Evolutionary conservation across 2,888 invertebrate genomes (phyloP), one percentile per base, ranked within the genome.

Genomic region (Colletes collaris): DNA sequence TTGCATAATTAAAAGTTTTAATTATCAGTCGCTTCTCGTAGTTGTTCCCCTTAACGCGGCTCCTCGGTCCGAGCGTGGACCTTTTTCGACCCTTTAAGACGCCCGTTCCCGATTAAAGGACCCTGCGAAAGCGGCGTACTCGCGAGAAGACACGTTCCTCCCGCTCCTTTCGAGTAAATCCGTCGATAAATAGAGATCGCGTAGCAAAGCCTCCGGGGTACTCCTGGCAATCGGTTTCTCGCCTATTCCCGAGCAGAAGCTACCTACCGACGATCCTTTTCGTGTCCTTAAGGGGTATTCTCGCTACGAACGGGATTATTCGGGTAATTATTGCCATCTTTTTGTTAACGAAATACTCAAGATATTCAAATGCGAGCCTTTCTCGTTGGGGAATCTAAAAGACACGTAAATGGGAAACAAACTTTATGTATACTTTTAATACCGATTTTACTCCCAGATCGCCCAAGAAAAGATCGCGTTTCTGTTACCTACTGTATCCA

Each of bases 1-100:
- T 83, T 83, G 87, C 82, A 89, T 89, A 89, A 89, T 89, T 88
- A 87, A 89, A 89, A 89, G 58, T 89, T 89, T 89, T 87, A 89
- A 89, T 89, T 88, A 88, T 87, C 86, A 79, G 76, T 68, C 72
- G 76, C n/a, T 44, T 46, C n/a, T 8, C 66, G 50, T 11, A 50
- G 35, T 7, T 16, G 44, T 40, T 46, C 16, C 40, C 8, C 19
- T 40, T 11, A 11, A 53, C 65, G 27, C 44, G 35, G 19, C 40
- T 46, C 44, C 46, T 19, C 35, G 8, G 50, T n/a, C 35, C 19
- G 35, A 68, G 6, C 53, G 46, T 13, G 1, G 37, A 16, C 35
- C 27, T 79, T 65, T 78, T 60, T 65, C 53, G 35, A 50, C 58
- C 52, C 10, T 67, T 19, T 16, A 50, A 69, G 53, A 27, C 35